Percentiles rank a stretch among this genome's conserved stretches.
phyloP scores from a whole-genome alignment of 2,797 vertebrate species.

The Delichon dasypus region DNA sequence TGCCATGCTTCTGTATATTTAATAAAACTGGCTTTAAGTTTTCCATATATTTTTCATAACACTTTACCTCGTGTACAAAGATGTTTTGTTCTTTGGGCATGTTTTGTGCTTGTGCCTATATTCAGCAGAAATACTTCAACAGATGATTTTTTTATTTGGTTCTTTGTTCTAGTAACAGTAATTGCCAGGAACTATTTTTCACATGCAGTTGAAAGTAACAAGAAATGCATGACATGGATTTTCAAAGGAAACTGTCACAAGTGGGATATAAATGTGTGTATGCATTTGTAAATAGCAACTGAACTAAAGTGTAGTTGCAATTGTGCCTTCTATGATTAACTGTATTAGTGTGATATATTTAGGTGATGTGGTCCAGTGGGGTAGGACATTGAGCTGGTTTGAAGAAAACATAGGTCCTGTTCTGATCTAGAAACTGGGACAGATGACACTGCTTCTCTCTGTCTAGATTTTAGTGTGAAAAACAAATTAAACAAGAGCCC shows the following conservation, averaged over 20 bases:
- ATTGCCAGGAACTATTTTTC: neutral
- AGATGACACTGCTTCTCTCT: neutral
- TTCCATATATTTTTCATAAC: neutral
- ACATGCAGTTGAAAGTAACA: neutral
- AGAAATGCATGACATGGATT: neutral
- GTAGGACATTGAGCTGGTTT: neutral
- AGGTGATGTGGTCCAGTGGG: neutral
- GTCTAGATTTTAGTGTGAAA: neutral
- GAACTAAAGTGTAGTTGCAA: neutral
- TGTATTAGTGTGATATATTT: neutral
- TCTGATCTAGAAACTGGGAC: neutral
- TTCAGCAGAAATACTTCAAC: neutral
- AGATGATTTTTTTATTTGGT: neutral
- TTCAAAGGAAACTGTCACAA: neutral
- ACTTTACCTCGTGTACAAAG: neutral
- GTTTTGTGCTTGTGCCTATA: neutral
- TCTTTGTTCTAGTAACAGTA: neutral
- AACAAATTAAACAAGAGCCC: neutral
- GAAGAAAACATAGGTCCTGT: neutral
- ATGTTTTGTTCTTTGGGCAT: neutral
- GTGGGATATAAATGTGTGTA: neutral
- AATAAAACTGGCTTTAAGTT: neutral
- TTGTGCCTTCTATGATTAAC: neutral
- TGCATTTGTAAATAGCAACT: neutral
- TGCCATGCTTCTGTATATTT: neutral